phyloP scores from a whole-genome alignment of 2,113 vertebrate species.

The Pollimyrus isidori region DNA sequence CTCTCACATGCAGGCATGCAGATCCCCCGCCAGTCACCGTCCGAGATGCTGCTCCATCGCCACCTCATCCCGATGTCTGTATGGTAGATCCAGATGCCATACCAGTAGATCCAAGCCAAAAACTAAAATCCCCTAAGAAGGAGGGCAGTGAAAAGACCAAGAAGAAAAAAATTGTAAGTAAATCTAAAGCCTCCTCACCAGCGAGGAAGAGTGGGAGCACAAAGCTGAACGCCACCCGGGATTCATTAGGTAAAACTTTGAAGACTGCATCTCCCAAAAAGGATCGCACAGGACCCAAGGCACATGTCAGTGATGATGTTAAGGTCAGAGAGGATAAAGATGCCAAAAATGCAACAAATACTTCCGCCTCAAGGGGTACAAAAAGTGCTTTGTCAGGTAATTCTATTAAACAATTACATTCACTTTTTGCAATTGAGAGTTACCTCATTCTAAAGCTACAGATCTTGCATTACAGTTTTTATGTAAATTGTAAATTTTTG shows the following conservation, averaged over 20 bases:
- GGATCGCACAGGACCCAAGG: slow-evolving; percentile 61
- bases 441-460: not conserved
- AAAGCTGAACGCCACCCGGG: slow-evolving; percentile 70
- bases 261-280: slow-evolving; percentile 84
- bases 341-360: slow-evolving; percentile 90
- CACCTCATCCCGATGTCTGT: slow-evolving; percentile 81
- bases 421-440: not conserved
- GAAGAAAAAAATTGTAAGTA: slow-evolving; percentile 77
- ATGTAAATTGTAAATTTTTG: not conserved
- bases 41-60: slow-evolving; percentile 80
- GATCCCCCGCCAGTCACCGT: slow-evolving; percentile 76
- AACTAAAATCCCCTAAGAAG: slow-evolving; percentile 76
- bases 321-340: slow-evolving; percentile 82
- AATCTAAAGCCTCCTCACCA: slow-evolving; percentile 80
- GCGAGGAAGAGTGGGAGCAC: slow-evolving; percentile 75
- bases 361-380: slow-evolving; percentile 74
- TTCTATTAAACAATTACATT: not conserved
- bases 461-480: not conserved
- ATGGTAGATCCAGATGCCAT: slow-evolving; percentile 92
- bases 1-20: slow-evolving; percentile 80
- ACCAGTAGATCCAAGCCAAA: slow-evolving; percentile 70
- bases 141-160: slow-evolving; percentile 80
- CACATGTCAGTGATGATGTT: slow-evolving; percentile 53
- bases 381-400: slow-evolving; percentile 79
- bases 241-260: slow-evolving; percentile 66